Base-by-base conservation (phyloP, 2,888 invertebrate genomes). In the Meghimatium bilineatum region DNA sequence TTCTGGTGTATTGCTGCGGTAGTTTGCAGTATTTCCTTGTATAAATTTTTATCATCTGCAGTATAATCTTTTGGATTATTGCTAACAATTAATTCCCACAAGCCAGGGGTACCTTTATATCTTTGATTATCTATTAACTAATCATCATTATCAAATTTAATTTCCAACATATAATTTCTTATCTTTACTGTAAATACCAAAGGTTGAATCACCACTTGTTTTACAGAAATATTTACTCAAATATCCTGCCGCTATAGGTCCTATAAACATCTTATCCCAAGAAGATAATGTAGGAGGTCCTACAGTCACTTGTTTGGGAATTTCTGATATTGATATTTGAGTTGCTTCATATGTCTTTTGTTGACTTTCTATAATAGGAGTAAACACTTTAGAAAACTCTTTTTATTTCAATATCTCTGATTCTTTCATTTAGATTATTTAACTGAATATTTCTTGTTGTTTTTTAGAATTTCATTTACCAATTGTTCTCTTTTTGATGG, bases 391-490 rank as follows among this genome's bases (percentile, higher is more conserved):
- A 0, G 44, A 0, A 44, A 49, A 44, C 49, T 72, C 72, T 72
- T 49, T 72, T 49, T 44, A 72, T 72, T 72, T 72, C 72, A 49
- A 72, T 44, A n/a, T 72, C 72, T 0, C 72, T 44, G 44, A 72
- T 5, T 49, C 72, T 44, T 72, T 72, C 44, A 44, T 29, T 29
- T 1, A 72, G 6, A 72, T 72, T 72, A 74, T 29, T 74, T 74
- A 32, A 32, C 34, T 74, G 52, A 74, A 74, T 74, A 32, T 74
- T 74, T 74, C 32, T 74, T 49, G 17, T 52, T 29, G 29, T 5
- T 52, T 74, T 32, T 6, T 17, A 74, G 34, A 74, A 32, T 32
- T 0, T 74, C 52, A 34, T 74, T 74, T 17, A 74, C 20, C 32
- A 74, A 0, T 32, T 52, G 29, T 6, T 52, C 32, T 74, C 52